Conservation (phyloP, 92 coral and sea anemone genomes). For the Plumapathes pennacea region DNA sequence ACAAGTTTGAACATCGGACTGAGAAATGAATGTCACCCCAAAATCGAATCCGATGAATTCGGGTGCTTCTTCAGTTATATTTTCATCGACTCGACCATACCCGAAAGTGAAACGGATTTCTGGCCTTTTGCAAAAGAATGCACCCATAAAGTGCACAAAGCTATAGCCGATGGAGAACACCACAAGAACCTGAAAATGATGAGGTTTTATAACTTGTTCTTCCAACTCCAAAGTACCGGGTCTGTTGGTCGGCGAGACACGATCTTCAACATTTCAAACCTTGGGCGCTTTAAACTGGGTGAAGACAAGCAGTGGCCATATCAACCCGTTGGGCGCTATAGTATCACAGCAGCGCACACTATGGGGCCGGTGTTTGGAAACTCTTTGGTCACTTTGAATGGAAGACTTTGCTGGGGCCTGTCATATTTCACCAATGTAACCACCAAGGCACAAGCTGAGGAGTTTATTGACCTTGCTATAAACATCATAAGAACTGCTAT, state of each 20-base stretch:
- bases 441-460: slow-evolving; percentile 46
- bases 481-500: slow-evolving; percentile 36
- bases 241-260: slow-evolving; percentile 46
- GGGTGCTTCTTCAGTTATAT: too few relatives aligned
- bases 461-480: slow-evolving; percentile 59
- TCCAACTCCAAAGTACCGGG: slow-evolving; percentile 11
- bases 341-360: slow-evolving; percentile 56
- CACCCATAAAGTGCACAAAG: slow-evolving; percentile 30
- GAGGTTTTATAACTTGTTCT: slow-evolving; percentile 29
- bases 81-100: too few relatives aligned
- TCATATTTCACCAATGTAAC: slow-evolving; percentile 64
- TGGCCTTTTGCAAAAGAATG: slow-evolving; percentile 69
- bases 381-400: slow-evolving; percentile 63
- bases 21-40: slow-evolving; percentile 63
- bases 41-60: slow-evolving; percentile 24
- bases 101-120: too few relatives aligned
- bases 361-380: slow-evolving; percentile 77
- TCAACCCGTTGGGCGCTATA: slow-evolving; percentile 54
- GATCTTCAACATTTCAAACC: slow-evolving; percentile 50
- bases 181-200: slow-evolving; percentile 39
- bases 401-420: slow-evolving; percentile 59
- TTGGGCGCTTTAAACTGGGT: slow-evolving; percentile 37
- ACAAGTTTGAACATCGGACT: slow-evolving; percentile 49
- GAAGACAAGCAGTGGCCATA: slow-evolving; percentile 4
- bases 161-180: slow-evolving; percentile 47